Base-by-base conservation (phyloP, 2,888 invertebrate species). In the Netelia virgata region DNA sequence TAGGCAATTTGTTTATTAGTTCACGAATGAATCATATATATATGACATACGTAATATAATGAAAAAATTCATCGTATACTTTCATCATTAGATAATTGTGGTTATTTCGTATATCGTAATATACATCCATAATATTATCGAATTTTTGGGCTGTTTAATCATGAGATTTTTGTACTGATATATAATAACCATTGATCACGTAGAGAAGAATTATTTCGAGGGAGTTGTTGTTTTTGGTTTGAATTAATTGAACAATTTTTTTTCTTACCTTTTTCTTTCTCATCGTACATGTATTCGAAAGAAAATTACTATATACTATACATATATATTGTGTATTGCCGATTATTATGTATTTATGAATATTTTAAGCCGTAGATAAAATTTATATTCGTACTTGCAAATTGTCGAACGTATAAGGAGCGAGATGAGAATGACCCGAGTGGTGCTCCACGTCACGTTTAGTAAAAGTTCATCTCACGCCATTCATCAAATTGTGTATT, bases 1-100 rank as follows among this genome's bases (percentile, higher is more conserved):
- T 84, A 84, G 84, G 84, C 57, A 75, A 78, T 72, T 79, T 59
- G 8, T 28, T 63, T 81, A 47, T 47, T 70, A 47, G 70, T 82
- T 84, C 43, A 75, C 63, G 84, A 84, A 84, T 84, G 84, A 78
- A 78, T 72, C 64, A 16, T 63, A 41, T 66, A 70, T 50, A 74
- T 43, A 77, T 81, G 36, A 69, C 23, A 80, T 77, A 80, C 64
- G 57, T 59, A 55, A 77, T 72, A 63, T 41, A 64, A 61, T 28
- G 53, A 61, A 61, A 28, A 43, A 79, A n/a, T 79, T 80, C 63
- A 68, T 85, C 83, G 85, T 85, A 85, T 83, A 28, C 5, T 73
- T 77, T 72, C 53, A 74, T 83, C 61, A 83, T 70, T 85, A 83
- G 85, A 80, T 85, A 73, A 85, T 80, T 85, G 83, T 85, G 75